Evolutionary conservation across 2,888 invertebrate genomes (phyloP).

Genomic region (Gymnocheta viridis): DNA sequence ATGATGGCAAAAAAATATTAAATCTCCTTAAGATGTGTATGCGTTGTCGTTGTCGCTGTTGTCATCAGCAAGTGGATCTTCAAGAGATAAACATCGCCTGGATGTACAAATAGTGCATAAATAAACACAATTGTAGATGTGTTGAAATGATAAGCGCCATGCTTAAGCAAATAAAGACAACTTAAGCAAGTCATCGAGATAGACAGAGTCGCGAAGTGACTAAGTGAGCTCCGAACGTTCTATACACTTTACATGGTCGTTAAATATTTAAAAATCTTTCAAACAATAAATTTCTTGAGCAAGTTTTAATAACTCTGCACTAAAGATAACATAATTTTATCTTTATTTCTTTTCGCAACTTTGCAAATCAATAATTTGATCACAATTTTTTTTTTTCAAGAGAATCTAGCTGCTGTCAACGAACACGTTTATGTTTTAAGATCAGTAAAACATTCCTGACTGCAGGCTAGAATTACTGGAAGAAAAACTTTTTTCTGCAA

Average conservation of each 20-base stretch:
- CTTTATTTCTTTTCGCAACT: neutral
- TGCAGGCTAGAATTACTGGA: too few relatives aligned
- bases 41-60: constrained; percentile 1
- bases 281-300: constrained; percentile 40
- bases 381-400: neutral
- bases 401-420: neutral
- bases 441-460: neutral
- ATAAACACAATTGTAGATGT: constrained; percentile 80
- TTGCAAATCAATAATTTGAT: neutral
- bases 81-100: constrained; percentile 76
- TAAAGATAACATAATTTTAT: neutral
- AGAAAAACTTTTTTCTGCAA: neutral
- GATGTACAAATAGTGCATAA: constrained; percentile 80
- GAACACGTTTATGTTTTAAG: neutral
- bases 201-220: constrained; percentile 10
- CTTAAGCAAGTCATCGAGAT: constrained; percentile 34
- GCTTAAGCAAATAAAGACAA: constrained; percentile 59
- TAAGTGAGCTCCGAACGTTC: constrained; percentile 22
- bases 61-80: constrained; percentile 44
- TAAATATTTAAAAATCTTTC: constrained; percentile 53
- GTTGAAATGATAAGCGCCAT: constrained; percentile 74
- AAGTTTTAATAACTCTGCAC: constrained; percentile 24
- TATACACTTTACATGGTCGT: constrained; percentile 26
- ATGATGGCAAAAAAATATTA: constrained; percentile 33
- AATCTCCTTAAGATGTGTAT: neutral